Base-by-base conservation (phyloP, 2,888 invertebrate species). In the Corythucha ciliata region DNA sequence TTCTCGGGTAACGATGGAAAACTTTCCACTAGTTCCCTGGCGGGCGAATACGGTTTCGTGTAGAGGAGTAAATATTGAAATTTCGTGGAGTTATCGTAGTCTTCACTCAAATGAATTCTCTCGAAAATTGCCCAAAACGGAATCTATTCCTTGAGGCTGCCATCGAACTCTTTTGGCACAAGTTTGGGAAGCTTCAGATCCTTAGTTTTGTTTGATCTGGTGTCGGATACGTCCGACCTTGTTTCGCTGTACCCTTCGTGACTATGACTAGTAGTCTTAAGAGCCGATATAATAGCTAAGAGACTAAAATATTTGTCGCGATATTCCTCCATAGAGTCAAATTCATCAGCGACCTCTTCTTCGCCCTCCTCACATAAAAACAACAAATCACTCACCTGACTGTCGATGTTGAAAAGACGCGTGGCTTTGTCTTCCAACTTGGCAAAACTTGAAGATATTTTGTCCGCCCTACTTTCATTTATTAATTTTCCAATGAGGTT, bases 121-220 rank as follows among this genome's bases (percentile, higher is more conserved):
- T 44, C 20, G n/a, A 50, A 50, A 12, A 40, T 29, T 4, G 47
- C 48, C 61, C 62, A 64, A 37, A 62, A 63, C 0, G 48, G 41
- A 20, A 62, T 50, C 63, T 62, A 63, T 10, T 61, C 55, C 26
- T 50, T 53, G 7, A 60, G 18, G 26, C 57, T 51, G 6, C 61
- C 61, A 40, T 41, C 52, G 53, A 58, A 64, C 46, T 60, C 59
- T 2, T 48, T 47, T 4, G 62, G 49, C 33, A 63, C 34, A 7
- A 47, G 29, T 22, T 47, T 47, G 4, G 47, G 47, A 3, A 37
- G 36, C 21, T n/a, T n/a, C n/a, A n/a, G n/a, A n/a, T n/a, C n/a
- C n/a, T n/a, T n/a, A n/a, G n/a, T n/a, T n/a, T n/a, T n/a, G n/a
- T n/a, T n/a, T n/a, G n/a, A n/a, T n/a, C n/a, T n/a, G n/a, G n/a